A percentile compares a stretch with the other conserved stretches of the same genome.
Conservation (phyloP, 2,888 invertebrate genomes). For the Coronaproctus castanopsis region DNA sequence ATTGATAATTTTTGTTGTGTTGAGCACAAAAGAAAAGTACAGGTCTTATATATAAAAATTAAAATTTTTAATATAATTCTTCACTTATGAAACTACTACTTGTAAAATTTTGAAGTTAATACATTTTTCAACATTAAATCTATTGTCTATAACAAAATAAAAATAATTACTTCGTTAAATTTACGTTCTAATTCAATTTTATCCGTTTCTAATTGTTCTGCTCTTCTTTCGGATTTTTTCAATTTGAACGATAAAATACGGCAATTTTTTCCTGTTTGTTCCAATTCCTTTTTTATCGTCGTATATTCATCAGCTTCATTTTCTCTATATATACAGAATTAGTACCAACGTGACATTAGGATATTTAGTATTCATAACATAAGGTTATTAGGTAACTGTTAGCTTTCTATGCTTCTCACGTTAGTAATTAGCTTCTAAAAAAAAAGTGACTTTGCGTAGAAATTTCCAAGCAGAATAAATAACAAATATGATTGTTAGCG, state of each 20-base stretch:
- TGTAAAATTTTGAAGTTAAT: no score
- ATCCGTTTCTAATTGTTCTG: conserved; percentile 70
- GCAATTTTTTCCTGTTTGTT: conserved; percentile 93
- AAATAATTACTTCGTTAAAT: conserved; percentile 37
- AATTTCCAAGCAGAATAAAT: no score
- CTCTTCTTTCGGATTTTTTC: conserved; percentile 78
- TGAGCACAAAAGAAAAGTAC: no score
- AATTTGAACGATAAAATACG: conserved; percentile 93
- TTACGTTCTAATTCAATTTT: conserved; percentile 52
- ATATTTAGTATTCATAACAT: background rate
- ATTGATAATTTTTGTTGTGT: no score
- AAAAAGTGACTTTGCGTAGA: no score
- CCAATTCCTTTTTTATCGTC: conserved; percentile 80
- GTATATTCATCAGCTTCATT: conserved; percentile 94
- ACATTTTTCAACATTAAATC: no score
- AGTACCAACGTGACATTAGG: background rate
- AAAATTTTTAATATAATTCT: no score
- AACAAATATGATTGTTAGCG: no score
- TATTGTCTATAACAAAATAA: no score
- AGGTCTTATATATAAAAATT: no score
- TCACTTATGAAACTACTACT: no score
- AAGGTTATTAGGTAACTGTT: background rate
- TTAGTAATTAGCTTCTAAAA: no score
- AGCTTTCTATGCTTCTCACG: conserved; percentile 1
- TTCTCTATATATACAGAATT: conserved; percentile 41